Conservation (phyloP, 2,797 vertebrate species). For the Somateria mollissima region DNA sequence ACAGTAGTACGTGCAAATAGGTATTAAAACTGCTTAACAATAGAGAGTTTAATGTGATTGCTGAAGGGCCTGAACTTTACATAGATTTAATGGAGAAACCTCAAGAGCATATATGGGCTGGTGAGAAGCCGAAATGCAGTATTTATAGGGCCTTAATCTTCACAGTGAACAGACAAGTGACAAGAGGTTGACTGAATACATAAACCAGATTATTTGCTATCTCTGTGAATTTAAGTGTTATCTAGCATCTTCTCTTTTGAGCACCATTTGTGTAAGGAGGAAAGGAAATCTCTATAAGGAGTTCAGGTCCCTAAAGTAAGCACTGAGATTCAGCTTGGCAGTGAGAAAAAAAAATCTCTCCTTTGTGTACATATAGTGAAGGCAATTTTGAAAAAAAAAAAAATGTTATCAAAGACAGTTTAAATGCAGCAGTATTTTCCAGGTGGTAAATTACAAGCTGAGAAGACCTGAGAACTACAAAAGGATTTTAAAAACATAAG, state of each 20-base stretch:
- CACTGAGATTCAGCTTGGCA: background rate
- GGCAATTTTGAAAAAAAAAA: background rate
- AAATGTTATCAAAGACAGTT: background rate
- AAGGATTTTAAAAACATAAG: background rate
- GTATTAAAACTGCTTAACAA: background rate
- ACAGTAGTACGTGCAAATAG: background rate
- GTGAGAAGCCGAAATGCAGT: background rate
- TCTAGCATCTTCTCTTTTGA: background rate
- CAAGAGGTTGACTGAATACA: rapidly evolving
- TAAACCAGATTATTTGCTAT: background rate
- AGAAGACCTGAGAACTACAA: background rate
- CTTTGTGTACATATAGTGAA: background rate
- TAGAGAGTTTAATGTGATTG: background rate
- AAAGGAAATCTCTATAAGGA: background rate
- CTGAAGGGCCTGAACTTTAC: background rate
- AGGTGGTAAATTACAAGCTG: background rate
- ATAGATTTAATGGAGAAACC: background rate
- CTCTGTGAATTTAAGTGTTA: background rate
- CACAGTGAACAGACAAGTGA: background rate
- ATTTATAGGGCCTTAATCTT: background rate
- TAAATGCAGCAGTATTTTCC: background rate
- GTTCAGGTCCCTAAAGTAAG: background rate
- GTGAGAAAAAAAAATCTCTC: background rate
- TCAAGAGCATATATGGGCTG: background rate
- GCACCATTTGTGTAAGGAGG: background rate